phyloP scores from a whole-genome alignment of 37 sponge, comb jelly and placozoan genomes.

The Agelas oroides region DNA sequence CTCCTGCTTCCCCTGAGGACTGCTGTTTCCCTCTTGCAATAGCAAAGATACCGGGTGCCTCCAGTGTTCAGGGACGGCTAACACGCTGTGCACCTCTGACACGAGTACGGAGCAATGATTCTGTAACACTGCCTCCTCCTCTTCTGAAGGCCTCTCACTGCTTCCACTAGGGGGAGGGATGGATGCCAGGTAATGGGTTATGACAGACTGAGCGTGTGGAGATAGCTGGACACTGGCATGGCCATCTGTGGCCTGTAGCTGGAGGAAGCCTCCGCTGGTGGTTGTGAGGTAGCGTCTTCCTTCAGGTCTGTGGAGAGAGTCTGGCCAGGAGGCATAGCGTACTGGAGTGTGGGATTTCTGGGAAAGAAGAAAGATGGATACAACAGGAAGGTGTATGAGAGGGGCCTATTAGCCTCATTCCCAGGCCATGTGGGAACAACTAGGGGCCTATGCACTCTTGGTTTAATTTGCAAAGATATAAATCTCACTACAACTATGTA shows the following conservation, averaged over 20 bases:
- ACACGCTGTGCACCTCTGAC: conserved; percentile 13
- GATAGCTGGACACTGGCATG: conserved; percentile 9
- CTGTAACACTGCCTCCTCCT: neutral
- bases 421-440: too few species aligned
- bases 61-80: conserved; percentile 16
- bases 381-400: too few species aligned
- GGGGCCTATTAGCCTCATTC: too few species aligned
- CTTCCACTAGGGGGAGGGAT: neutral
- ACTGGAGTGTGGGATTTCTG: neutral
- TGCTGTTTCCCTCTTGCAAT: neutral
- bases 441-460: too few species aligned
- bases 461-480: too few species aligned
- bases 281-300: neutral
- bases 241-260: conserved; percentile 13
- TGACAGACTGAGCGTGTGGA: conserved; percentile 12
- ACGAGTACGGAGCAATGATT: neutral
- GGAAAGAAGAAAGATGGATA: neutral
- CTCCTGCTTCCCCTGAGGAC: too few species aligned
- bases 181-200: conserved; percentile 1
- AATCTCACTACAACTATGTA: too few species aligned
- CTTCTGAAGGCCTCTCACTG: neutral
- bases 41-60: conserved; percentile 4
- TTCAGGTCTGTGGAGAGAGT: neutral
- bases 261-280: neutral
- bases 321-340: neutral